Percentiles rank a stretch among this genome's conserved stretches.
Evolutionary conservation across 2,113 vertebrate genomes (phyloP).

Genomic region (Leptodactylus fuscus): DNA sequence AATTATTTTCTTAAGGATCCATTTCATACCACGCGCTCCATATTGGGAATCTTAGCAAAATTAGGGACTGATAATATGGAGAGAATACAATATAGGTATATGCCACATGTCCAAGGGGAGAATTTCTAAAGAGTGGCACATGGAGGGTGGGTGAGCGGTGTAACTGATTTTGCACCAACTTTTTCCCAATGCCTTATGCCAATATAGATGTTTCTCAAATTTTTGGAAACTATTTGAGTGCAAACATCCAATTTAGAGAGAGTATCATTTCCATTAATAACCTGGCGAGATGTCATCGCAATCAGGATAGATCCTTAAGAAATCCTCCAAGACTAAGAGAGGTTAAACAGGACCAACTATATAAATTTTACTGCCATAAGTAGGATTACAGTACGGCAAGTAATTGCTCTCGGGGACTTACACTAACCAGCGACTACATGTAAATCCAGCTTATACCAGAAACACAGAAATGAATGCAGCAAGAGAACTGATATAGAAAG

Average conservation of each 20-base stretch:
- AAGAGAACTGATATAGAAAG: background rate
- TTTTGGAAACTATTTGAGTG: no score
- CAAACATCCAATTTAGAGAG: background rate
- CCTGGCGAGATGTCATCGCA: constrained; percentile 28
- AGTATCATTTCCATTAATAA: background rate
- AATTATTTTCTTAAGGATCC: no score
- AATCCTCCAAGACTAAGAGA: constrained; percentile 17
- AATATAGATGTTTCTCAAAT: no score
- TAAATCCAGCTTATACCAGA: constrained; percentile 49
- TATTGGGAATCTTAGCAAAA: no score
- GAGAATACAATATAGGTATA: no score
- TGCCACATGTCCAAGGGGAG: no score
- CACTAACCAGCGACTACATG: constrained; percentile 28
- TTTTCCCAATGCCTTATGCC: no score
- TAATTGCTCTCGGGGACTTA: constrained; percentile 49
- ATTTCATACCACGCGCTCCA: no score
- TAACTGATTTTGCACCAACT: no score
- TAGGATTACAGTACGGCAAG: constrained; percentile 42
- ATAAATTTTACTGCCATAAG: constrained; percentile 38
- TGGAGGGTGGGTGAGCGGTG: no score
- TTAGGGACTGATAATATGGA: no score
- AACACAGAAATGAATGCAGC: constrained; percentile 37
- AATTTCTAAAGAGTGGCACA: no score
- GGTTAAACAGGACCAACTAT: constrained; percentile 16
- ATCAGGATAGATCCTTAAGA: constrained; percentile 11